phyloP scores from a whole-genome alignment of 1,140 invertebrate genomes.

The Papilio helenus region DNA sequence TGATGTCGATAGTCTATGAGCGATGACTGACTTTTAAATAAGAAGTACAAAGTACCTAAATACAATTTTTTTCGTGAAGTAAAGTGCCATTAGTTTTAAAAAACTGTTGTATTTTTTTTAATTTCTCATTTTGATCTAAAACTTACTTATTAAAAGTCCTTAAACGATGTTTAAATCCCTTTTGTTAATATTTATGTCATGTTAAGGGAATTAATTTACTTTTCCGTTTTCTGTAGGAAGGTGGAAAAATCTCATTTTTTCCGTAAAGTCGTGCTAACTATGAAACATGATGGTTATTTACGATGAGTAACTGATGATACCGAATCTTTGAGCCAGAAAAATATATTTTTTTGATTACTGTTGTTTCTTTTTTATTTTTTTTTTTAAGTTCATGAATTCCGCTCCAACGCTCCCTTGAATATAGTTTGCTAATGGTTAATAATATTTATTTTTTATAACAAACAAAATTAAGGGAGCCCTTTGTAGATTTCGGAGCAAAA shows the following conservation, averaged over 20 bases:
- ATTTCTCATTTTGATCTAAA: background rate
- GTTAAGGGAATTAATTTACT: background rate
- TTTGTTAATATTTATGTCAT: slow-evolving; percentile 1
- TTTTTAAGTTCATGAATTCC: no score
- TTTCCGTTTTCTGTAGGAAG: background rate
- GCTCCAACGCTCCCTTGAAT: no score
- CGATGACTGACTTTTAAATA: no score
- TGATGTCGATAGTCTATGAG: no score
- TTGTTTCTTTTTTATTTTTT: no score
- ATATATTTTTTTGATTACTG: background rate
- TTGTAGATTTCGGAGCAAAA: no score
- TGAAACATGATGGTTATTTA: slow-evolving; percentile 10
- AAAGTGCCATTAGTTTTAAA: no score
- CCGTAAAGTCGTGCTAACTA: background rate
- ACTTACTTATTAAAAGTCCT: background rate
- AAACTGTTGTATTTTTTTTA: no score
- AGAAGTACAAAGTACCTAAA: no score
- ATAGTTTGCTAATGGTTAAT: no score
- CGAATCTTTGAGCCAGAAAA: background rate
- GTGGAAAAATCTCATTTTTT: background rate
- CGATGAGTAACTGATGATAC: background rate
- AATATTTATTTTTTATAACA: background rate
- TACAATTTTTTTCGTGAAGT: no score
- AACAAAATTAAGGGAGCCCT: no score
- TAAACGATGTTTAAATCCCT: background rate